Base-by-base conservation (phyloP, 2,113 vertebrate genomes). In the Steatornis caripensis region DNA sequence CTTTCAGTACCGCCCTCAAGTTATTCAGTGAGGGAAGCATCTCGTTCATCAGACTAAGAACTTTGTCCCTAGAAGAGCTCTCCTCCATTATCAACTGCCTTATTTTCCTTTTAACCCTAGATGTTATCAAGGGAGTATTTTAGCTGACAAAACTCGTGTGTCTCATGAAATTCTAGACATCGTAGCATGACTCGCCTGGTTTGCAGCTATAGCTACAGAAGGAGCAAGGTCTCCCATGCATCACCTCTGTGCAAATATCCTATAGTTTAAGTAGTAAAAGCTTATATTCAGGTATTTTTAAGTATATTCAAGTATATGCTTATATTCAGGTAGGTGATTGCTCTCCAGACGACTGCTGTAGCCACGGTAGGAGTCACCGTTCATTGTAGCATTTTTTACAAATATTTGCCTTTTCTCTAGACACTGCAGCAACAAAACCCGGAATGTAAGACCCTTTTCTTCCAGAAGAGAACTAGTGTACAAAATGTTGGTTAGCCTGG, bases 151-250 rank as follows among this genome's bases (percentile, higher is more conserved):
- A 77, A 17, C 3, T 61, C 61, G 43, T 0, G 17, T 21, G 10
- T 8, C 23, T 76, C 30, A n/a, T 9, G 24, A 29, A 72, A 61
- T 61, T 53, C 34, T 43, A 53, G 37, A 46, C 49, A 45, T 8
- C 0, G 0, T 4, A 62, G 49, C 11, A 2, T 26, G 34, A 41
- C 22, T 20, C 57, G 51, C 2, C 4, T 69, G 34, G 4, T 54
- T 64, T 57, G 29, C 46, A 88, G 55, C 48, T 89, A 23, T 11
- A 48, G 29, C 5, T 72, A 49, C 43, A 70, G 32, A 21, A 87
- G 41, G 27, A 70, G 32, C 11, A 36, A 58, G 16, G 21, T 55
- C 9, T 68, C 34, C 48, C 22, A 10, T 4, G 32, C 60, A 83
- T 10, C 7, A 45, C 8, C 24, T 91, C 32, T 55, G 8, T 51